A percentile compares a stretch with the other conserved stretches of the same genome.
Conservation (phyloP, 2,113 vertebrate genomes). For the Scolopax mira region DNA sequence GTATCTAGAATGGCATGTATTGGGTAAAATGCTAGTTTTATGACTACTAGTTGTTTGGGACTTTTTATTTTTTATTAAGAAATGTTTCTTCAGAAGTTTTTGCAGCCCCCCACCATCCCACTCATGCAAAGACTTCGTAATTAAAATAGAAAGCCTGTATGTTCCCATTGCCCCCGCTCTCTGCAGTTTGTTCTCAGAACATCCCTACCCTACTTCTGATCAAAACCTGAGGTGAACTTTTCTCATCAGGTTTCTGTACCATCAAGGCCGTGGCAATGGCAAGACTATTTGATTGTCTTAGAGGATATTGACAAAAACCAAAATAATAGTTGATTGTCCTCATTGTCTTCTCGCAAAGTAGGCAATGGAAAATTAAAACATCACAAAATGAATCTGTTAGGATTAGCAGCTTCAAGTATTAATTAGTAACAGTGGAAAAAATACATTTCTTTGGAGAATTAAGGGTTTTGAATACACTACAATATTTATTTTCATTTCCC, state of each 20-base stretch:
- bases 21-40: slow-evolving; percentile 25
- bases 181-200: not conserved
- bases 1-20: not conserved
- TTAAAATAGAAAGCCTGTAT: not conserved
- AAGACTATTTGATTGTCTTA: not conserved
- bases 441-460: not conserved
- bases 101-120: not conserved
- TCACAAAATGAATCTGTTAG: not conserved
- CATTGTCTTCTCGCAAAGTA: not conserved
- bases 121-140: not conserved
- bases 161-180: not conserved
- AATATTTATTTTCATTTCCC: not conserved
- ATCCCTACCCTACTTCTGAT: not conserved
- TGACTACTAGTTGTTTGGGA: not conserved
- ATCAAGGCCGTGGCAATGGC: not conserved
- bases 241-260: not conserved
- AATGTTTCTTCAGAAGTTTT: not conserved
- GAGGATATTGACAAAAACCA: not conserved
- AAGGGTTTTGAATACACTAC: not conserved
- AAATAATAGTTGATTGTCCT: not conserved
- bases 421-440: not conserved
- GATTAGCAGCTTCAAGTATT: not conserved
- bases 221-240: not conserved
- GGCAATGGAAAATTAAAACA: not conserved
- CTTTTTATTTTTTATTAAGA: not conserved